phyloP scores from a whole-genome alignment of 1,140 invertebrate genomes.

The Drosophila paulistorum region DNA sequence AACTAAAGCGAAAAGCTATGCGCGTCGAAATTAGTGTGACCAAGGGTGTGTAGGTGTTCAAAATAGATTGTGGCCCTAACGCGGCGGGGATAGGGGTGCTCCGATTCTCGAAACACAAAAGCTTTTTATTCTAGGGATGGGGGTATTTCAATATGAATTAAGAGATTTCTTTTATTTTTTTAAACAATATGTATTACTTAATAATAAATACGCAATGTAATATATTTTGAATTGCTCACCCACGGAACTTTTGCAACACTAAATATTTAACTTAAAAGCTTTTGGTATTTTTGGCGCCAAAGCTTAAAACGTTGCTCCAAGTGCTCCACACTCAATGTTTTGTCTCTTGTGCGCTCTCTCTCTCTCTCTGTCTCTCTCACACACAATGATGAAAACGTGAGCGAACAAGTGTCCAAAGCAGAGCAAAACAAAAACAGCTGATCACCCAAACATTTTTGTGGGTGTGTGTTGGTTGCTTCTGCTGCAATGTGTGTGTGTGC shows the following conservation, averaged over 20 bases:
- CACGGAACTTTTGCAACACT: background rate
- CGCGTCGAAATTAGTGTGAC: slow-evolving; percentile 47
- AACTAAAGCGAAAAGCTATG: slow-evolving; percentile 53
- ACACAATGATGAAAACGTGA: slow-evolving; percentile 32
- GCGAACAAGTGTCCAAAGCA: slow-evolving; percentile 69
- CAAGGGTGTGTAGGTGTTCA: background rate
- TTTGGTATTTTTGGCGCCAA: background rate
- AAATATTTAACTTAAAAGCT: background rate
- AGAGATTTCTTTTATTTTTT: no score
- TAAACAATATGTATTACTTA: no score
- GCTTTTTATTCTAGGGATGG: background rate
- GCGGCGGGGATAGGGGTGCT: no score
- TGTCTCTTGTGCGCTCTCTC: background rate
- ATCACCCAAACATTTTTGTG: slow-evolving; percentile 33
- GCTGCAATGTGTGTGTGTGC: background rate
- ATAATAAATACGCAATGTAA: background rate
- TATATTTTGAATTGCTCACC: background rate
- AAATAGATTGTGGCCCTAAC: background rate
- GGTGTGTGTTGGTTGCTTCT: background rate
- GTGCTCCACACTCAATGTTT: background rate
- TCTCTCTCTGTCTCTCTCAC: background rate
- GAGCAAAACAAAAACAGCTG: slow-evolving; percentile 78
- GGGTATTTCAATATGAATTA: background rate
- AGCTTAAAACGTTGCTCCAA: slow-evolving; percentile 27
- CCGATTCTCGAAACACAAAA: background rate